Evolutionary conservation across 2,888 invertebrate genomes (phyloP), one percentile per base, ranked within the genome.

Genomic region (Hipparchia semele): DNA sequence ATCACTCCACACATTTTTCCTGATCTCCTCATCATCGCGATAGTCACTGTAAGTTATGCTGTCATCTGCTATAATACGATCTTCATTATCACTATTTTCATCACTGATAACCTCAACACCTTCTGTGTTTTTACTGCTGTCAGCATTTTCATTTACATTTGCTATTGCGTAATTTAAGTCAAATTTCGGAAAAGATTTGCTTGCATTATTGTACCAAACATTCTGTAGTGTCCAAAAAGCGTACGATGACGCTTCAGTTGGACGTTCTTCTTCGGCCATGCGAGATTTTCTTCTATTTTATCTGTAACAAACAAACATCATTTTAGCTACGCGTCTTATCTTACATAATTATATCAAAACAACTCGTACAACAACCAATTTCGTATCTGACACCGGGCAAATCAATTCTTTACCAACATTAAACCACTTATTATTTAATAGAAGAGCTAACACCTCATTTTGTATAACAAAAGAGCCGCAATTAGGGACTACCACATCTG

Each of bases 391-490:
- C 80, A 79, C 77, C 73, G 78, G 78, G 78, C 78, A 80, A 84
- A 86, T 87, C 86, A 84, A 83, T 85, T 82, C 84, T 82, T 82
- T 73, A 74, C 82, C 80, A 80, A 82, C 81, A 87, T 87, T 86
- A 80, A 88, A 87, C 89, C 87, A 88, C 89, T 90, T 90, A 90
- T 91, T 92, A 92, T 91, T 90, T 90, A 92, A 92, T 91, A 90
- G 88, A 87, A 89, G 86, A 91, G 89, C 91, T 91, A 92, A 92
- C 93, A 93, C 92, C 89, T 93, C 92, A 92, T 93, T 93, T 92
- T 90, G 87, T 90, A 86, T 91, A 90, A 92, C 92, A 94, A 94
- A 92, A 90, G 87, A 79, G 80, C 88, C 88, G 90, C 92, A 92
- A 92, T 94, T 94, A 92, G 89, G 88, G 86, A 86, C 87, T 89